A percentile compares a stretch with the other conserved stretches of the same genome.
Conservation (phyloP, 2,888 invertebrate genomes). For the Drosophila anomelani region DNA sequence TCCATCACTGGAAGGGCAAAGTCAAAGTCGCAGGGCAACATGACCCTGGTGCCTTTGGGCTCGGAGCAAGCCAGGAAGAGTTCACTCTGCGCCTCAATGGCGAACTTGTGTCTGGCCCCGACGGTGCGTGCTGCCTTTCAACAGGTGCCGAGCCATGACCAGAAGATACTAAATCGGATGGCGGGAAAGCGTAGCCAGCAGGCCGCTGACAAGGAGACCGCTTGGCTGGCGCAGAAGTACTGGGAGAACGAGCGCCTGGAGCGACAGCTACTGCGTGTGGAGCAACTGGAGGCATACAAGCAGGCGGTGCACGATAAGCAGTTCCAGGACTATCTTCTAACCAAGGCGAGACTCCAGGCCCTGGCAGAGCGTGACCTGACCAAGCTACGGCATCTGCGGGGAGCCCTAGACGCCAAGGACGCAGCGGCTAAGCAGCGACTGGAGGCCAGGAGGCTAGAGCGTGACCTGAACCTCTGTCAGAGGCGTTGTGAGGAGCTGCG, state of each 20-base stretch:
- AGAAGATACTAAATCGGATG: conserved; percentile 84
- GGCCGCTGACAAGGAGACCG: conserved; percentile 80
- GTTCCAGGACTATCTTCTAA: conserved; percentile 82
- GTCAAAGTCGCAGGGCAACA: conserved; percentile 61
- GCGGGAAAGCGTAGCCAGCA: conserved; percentile 82
- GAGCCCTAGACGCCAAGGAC: conserved; percentile 81
- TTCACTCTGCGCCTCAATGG: conserved; percentile 81
- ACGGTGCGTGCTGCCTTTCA: conserved; percentile 80
- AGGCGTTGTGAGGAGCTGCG: conserved; percentile 81
- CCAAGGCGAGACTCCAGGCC: conserved; percentile 82
- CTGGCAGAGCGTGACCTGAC: conserved; percentile 81
- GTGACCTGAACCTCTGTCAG: conserved; percentile 77
- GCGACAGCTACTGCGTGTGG: conserved; percentile 82
- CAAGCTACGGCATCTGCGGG: conserved; percentile 78
- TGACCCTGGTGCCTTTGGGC: conserved; percentile 47
- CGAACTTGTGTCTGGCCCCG: conserved; percentile 82
- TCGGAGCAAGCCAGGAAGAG: conserved; percentile 14
- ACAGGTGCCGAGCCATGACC: conserved; percentile 82
- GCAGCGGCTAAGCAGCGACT: conserved; percentile 79
- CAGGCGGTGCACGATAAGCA: conserved; percentile 82
- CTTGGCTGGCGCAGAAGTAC: conserved; percentile 84
- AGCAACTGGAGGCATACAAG: conserved; percentile 83
- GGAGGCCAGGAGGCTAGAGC: conserved; percentile 78
- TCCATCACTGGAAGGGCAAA: conserved; percentile 60
- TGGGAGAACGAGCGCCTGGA: conserved; percentile 84